Conservation (phyloP, 1,140 invertebrate genomes). For the Drosophila sucinea region DNA sequence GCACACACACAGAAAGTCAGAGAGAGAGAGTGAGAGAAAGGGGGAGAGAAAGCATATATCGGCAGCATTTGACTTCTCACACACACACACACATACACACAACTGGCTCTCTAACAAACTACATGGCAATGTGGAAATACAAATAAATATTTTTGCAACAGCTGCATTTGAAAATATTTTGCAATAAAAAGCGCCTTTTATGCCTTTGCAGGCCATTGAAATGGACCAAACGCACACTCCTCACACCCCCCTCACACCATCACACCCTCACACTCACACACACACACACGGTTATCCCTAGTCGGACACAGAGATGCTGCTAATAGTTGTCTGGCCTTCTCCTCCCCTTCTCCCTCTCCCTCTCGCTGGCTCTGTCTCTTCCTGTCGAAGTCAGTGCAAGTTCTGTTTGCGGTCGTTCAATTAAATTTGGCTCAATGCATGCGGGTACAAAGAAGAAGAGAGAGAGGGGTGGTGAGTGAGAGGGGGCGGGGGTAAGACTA, state of each 20-base stretch:
- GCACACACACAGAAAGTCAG: neutral
- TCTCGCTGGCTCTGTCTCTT: neutral
- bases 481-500: neutral
- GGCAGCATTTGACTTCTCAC: slow-evolving; percentile 55
- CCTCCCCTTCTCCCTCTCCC: neutral
- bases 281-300: neutral
- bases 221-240: slow-evolving; percentile 43
- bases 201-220: slow-evolving; percentile 48
- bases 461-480: neutral
- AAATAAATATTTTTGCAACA: slow-evolving; percentile 79
- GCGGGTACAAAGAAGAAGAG: slow-evolving; percentile 35
- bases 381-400: slow-evolving; percentile 44
- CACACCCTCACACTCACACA: neutral
- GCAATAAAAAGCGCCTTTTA: slow-evolving; percentile 73
- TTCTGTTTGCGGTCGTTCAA: slow-evolving; percentile 67
- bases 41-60: neutral
- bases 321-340: slow-evolving; percentile 53
- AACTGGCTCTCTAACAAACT: slow-evolving; percentile 34
- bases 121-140: slow-evolving; percentile 61
- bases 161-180: slow-evolving; percentile 76
- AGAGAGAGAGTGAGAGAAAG: too few species aligned
- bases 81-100: slow-evolving; percentile 24
- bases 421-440: slow-evolving; percentile 76
- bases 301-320: slow-evolving; percentile 21
- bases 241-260: slow-evolving; percentile 13